These are phyloP conservation scores for Oscheius sp. DNA, from an alignment of 1,140 invertebrate genomes.

Conservation along the genomic window DNA sequence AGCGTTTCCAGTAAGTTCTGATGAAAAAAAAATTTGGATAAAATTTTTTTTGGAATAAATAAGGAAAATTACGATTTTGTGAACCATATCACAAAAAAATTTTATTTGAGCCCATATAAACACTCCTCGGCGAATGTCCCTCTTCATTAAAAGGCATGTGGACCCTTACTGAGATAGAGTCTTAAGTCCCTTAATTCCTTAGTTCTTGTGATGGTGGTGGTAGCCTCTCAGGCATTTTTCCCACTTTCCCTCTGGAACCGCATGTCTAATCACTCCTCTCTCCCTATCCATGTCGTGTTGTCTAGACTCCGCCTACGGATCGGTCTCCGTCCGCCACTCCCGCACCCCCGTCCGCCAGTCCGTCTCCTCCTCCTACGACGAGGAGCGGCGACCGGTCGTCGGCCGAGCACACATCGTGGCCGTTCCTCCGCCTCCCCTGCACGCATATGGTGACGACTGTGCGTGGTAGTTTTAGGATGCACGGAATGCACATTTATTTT, in stretches of 20 bases:
- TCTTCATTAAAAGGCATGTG: too few species aligned
- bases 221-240: too few species aligned
- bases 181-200: too few species aligned
- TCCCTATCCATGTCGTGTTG: constrained; percentile 6
- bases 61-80: too few species aligned
- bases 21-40: too few species aligned
- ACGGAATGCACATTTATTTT: not conserved
- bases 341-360: constrained; percentile 11
- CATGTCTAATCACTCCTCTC: not conserved
- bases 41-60: too few species aligned
- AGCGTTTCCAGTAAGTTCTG: too few species aligned
- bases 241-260: not conserved
- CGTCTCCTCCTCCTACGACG: not conserved
- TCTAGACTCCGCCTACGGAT: constrained; percentile 32
- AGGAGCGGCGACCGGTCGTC: not conserved
- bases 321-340: not conserved
- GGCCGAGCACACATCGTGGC: not conserved
- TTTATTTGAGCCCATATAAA: too few species aligned
- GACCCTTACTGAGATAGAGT: too few species aligned
- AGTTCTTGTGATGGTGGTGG: too few species aligned
- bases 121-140: too few species aligned
- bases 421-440: not conserved
- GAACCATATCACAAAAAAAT: too few species aligned
- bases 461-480: not conserved
- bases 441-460: not conserved